Evolutionary conservation across 2,888 invertebrate genomes (phyloP), one percentile per base, ranked within the genome.

Genomic region (Drosophila tripunctata): DNA sequence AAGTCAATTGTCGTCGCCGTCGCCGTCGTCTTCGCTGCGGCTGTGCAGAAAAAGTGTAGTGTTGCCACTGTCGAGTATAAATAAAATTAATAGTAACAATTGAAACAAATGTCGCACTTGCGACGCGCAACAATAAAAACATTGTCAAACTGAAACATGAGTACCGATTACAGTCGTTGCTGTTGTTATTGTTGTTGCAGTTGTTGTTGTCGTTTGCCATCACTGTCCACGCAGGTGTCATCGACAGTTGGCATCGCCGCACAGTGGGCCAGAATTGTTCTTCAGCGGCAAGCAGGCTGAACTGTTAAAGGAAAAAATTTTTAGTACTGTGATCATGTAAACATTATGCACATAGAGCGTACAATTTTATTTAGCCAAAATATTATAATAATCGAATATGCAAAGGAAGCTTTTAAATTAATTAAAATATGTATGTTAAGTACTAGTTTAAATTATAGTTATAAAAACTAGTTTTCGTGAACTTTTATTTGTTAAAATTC

Each of bases 1-100:
- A 71, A 81, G 82, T 81, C 85, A 84, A 84, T 81, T 84, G 85
- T 84, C 74, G 82, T 76, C 78, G 77, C n/a, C n/a, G n/a, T n/a
- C n/a, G n/a, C n/a, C n/a, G n/a, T n/a, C n/a, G n/a, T n/a, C n/a
- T n/a, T n/a, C n/a, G n/a, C n/a, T n/a, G n/a, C 47, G 47, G 45
- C 27, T 36, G 61, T 78, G 74, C 71, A 76, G 79, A 79, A 82
- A 78, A 82, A 80, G 71, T 57, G 38, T 61, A 80, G 71, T 57
- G 38, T 61, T 78, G 24, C 57, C 41, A 51, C 64, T 40, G 33
- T 57, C 24, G 51, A 33, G 44, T 70, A 61, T 71, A 79, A 76
- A 74, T 81, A 63, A 83, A 80, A 71, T 81, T 75, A 69, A 80
- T 75, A 67, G 67, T 67, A 81, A 81, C 80, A 81, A 84, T 84